Base-by-base conservation (phyloP, 2,113 vertebrate genomes). In the Pitta sordida region DNA sequence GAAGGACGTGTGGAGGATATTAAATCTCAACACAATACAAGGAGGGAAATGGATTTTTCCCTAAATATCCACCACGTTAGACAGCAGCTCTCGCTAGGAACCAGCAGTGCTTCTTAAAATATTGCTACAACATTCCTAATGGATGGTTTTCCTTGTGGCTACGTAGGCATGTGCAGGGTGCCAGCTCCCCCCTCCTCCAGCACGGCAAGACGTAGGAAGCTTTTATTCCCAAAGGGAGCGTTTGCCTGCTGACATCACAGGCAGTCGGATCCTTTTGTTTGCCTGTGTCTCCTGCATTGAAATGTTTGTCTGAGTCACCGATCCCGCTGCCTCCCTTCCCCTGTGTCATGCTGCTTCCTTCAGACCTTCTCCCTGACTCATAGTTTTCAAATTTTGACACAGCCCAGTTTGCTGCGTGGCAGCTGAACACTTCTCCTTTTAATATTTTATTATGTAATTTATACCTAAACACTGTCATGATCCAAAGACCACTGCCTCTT, bases 191-290 rank as follows among this genome's bases (percentile, higher is more conserved):
- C 68, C 83, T 84, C 71, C 64, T 68, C 92, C 63, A 18, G 87
- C 96, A 3, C 91, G 17, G 93, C 91, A 71, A 83, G 48, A 94
- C 83, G 86, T 95, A 96, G 96, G 96, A 82, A 91, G 94, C 87
- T 60, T 52, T 96, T 94, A 95, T 96, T 96, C 96, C 96, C 96
- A 93, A 76, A 81, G 10, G 92, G 95, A 96, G 93, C 88, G 11
- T 89, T 96, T 32, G 90, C 93, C 79, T 84, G 96, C 94, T 97
- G 96, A 97, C 96, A 97, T 97, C 96, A 96, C 88, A 94, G 52
- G 86, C 92, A 4, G 64, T n/a, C 89, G 83, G 90, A 90, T 95
- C 93, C 92, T 96, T 97, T 97, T 97, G 97, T 97, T 90, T 96
- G 94, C 88, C 92, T 62, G 39, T 82, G 83, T 94, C 93, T 97